Base-by-base conservation (phyloP, 2,113 vertebrate genomes). In the Hiodon tergisus region DNA sequence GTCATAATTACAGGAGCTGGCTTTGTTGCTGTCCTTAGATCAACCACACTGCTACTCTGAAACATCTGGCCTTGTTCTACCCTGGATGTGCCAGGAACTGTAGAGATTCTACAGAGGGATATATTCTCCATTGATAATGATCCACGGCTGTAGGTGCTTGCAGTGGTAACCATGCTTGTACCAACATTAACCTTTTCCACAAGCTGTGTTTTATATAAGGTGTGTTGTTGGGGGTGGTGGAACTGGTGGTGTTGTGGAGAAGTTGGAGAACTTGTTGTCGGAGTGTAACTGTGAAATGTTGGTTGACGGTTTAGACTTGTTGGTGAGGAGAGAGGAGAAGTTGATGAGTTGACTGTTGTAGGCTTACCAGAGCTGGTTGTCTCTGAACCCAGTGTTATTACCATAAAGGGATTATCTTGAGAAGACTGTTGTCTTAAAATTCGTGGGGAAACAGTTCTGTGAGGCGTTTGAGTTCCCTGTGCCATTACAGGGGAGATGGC, bases 1-100 rank as follows among this genome's bases (percentile, higher is more conserved):
- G 97, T 99, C 86, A 99, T 96, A 79, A 99, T 98, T 85, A 99
- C 93, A 77, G 97, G 97, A 0, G 94, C 86, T 13, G 95, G 86
- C 59, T 94, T 98, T 73, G 94, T 62, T 0, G 93, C 94, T 0
- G 96, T 93, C 78, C 97, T 91, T 58, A 99, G 89, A 78, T 99
- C 97, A 17, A 99, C 92, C 9, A 96, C 89, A 0, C 89, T 95
- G 60, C 88, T 88, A 74, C 87, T 88, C 0, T 89, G 83, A 3
- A 80, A 82, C 82, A 91, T 90, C 83, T 94, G 93, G 4, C 91
- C 88, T 5, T 96, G 96, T 72, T 93, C 93, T 1, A 95, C 92
- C 58, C 90, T 88, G 55, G 94, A 93, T 0, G 92, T 95, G n/a
- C 94, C 93, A 0, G 93, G 92, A 75, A 95, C 77, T 58, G 92